These are phyloP conservation scores for Ciconia stormi DNA, from an alignment of 2,113 vertebrate genomes.

Conservation along the genomic window DNA sequence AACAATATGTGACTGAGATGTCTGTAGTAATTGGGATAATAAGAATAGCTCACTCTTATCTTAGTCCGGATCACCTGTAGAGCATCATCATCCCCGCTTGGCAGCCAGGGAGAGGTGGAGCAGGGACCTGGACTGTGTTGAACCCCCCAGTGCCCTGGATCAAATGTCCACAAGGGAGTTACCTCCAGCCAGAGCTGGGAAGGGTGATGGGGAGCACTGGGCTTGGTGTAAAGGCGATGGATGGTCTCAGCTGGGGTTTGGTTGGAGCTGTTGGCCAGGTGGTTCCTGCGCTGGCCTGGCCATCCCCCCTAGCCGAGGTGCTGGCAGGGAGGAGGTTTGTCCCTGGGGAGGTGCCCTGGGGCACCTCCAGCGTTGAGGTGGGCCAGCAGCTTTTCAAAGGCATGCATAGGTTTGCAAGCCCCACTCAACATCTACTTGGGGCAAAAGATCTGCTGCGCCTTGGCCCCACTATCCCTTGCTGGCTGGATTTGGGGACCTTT, in stretches of 20 bases:
- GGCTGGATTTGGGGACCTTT: background rate
- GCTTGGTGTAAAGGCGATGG: accelerated
- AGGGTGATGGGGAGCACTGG: background rate
- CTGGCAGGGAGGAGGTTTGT: background rate
- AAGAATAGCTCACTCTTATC: background rate
- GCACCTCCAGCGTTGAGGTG: background rate
- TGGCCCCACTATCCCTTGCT: background rate
- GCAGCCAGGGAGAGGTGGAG: background rate
- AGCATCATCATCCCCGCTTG: background rate
- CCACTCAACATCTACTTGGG: background rate
- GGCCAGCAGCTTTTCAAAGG: background rate
- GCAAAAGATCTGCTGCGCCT: background rate
- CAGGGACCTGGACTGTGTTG: accelerated
- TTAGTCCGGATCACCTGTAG: conserved; percentile 14
- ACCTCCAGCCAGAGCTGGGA: background rate
- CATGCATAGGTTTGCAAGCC: background rate
- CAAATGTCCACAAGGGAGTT: background rate
- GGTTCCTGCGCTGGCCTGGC: background rate
- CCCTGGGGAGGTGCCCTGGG: background rate
- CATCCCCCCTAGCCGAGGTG: background rate
- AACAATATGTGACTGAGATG: conserved; percentile 37
- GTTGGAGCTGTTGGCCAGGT: background rate
- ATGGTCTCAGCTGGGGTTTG: background rate
- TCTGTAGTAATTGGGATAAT: conserved; percentile 38
- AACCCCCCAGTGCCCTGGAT: background rate